These are phyloP conservation scores for Mungos mungo DNA, from an alignment of 2,113 vertebrate genomes.

Conservation along the genomic window DNA sequence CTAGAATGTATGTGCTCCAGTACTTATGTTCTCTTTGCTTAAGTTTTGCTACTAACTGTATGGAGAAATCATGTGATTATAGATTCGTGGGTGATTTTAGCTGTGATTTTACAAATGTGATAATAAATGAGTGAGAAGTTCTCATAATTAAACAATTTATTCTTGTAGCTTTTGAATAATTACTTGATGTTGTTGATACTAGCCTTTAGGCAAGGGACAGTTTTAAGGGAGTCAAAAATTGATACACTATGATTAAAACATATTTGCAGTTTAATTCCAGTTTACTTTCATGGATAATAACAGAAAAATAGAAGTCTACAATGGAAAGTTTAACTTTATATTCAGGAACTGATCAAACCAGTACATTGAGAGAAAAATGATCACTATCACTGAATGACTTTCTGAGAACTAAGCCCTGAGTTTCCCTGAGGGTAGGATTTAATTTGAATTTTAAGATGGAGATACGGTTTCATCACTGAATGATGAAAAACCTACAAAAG, in stretches of 20 bases:
- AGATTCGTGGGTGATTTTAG: slow-evolving; percentile 14
- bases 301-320: slow-evolving; percentile 19
- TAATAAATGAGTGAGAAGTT: not conserved
- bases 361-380: not conserved
- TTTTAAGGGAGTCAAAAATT: not conserved
- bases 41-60: not conserved
- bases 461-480: not conserved
- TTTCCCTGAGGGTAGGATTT: not conserved
- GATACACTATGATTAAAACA: not conserved
- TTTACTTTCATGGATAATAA: not conserved
- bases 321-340: not conserved
- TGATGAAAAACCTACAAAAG: not conserved
- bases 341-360: not conserved
- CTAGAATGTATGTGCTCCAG: not conserved
- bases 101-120: not conserved
- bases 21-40: not conserved
- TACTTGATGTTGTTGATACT: not conserved
- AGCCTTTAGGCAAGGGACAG: not conserved
- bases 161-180: not conserved
- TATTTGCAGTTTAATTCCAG: not conserved
- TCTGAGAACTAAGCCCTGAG: not conserved
- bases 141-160: not conserved
- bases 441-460: not conserved
- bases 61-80: not conserved
- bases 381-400: not conserved